Conservation (phyloP, 2,113 vertebrate genomes). For the Rhodinocichla rosea region DNA sequence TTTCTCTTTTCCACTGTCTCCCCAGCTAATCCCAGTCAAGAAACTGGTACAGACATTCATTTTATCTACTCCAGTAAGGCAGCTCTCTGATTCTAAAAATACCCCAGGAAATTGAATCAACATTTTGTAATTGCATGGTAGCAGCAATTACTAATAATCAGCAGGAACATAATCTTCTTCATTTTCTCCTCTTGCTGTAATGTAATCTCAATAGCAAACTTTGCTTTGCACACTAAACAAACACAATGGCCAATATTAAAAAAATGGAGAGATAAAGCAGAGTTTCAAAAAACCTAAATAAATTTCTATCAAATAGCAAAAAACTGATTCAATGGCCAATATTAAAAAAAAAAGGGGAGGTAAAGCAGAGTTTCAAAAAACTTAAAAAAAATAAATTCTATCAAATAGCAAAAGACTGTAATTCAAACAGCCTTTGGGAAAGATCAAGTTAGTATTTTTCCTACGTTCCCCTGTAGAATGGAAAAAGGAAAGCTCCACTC, state of each 20-base stretch:
- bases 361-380: not conserved
- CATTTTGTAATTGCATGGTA: constrained; percentile 12
- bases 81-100: constrained; percentile 16
- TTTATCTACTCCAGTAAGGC: not conserved
- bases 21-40: not conserved
- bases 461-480: not conserved
- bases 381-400: not conserved
- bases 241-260: not conserved
- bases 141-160: constrained; percentile 49
- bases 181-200: constrained; percentile 6
- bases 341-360: not conserved
- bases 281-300: not conserved
- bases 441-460: not conserved
- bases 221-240: not conserved
- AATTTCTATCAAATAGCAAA: not conserved
- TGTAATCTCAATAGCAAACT: not conserved
- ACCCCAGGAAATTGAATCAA: constrained; percentile 34
- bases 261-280: not conserved
- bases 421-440: not conserved
- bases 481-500: not conserved
- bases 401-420: not conserved
- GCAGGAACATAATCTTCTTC: constrained; percentile 2
- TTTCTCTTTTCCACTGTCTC: not conserved
- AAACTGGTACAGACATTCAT: not conserved
- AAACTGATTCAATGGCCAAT: not conserved